These are phyloP conservation scores for Cephus pulcher DNA, from an alignment of 2,888 invertebrate species.

Conservation along the genomic window DNA sequence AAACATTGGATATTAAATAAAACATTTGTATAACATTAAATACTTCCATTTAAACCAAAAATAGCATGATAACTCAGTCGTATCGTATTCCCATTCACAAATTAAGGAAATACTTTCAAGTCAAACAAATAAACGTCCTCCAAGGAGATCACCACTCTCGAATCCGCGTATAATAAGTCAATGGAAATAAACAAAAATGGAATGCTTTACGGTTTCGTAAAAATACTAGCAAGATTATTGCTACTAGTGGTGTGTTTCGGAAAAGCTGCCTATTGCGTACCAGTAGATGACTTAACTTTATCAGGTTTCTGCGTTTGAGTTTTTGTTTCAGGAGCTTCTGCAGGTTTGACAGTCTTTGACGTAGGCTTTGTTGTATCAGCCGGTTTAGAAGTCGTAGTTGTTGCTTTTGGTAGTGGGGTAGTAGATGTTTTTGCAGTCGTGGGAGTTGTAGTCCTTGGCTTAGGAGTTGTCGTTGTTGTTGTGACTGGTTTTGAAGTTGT, in stretches of 20 bases:
- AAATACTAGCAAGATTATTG: not conserved
- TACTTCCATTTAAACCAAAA: not conserved
- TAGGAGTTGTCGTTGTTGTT: slow-evolving; percentile 26
- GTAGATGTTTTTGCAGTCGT: slow-evolving; percentile 16
- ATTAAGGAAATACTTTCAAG: not conserved
- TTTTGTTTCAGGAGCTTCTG: slow-evolving; percentile 29
- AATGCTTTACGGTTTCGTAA: not conserved
- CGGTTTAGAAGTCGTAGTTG: slow-evolving; percentile 1
- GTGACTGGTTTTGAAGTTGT: slow-evolving; percentile 39
- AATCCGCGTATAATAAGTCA: not conserved
- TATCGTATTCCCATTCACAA: not conserved
- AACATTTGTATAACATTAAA: not conserved
- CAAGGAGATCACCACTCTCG: not conserved
- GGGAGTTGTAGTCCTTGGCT: slow-evolving; percentile 15
- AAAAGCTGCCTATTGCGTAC: slow-evolving; percentile 61
- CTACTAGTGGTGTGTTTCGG: not conserved
- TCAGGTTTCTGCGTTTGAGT: slow-evolving; percentile 36
- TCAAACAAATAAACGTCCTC: not conserved
- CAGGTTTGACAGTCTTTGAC: slow-evolving; percentile 32
- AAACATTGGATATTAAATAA: not conserved
- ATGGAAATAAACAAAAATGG: not conserved
- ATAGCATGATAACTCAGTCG: not conserved
- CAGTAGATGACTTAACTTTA: slow-evolving; percentile 67
- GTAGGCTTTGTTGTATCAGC: slow-evolving; percentile 13
- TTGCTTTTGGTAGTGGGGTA: slow-evolving; percentile 3